Conservation (phyloP, 92 coral and sea anemone genomes). For the Pocillopora meandrina region DNA sequence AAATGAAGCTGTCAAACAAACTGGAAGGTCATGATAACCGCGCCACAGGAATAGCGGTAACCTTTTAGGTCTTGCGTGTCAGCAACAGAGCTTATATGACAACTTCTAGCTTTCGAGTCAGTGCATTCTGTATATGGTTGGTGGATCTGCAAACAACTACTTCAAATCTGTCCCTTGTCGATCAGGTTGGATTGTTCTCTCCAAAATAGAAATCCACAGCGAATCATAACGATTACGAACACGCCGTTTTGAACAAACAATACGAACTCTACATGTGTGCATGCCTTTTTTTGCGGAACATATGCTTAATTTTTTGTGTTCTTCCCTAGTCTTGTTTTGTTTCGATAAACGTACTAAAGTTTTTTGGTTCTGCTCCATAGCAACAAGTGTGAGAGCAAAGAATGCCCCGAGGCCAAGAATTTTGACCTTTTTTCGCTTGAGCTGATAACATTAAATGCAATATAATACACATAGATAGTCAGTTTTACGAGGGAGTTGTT, state of each 20-base stretch:
- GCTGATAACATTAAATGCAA: neutral
- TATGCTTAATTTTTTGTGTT: neutral
- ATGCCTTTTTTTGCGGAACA: neutral
- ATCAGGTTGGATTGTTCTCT: too few relatives aligned
- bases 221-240: too few relatives aligned
- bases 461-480: too few relatives aligned
- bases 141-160: too few relatives aligned
- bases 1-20: neutral
- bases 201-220: too few relatives aligned
- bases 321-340: neutral
- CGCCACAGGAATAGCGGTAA: too few relatives aligned
- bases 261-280: neutral
- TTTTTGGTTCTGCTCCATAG: neutral
- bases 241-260: too few relatives aligned
- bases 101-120: neutral
- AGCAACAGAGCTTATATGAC: neutral
- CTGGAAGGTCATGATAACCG: neutral
- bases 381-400: neutral
- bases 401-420: constrained; percentile 9
- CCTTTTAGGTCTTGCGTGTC: neutral
- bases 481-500: too few relatives aligned
- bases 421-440: neutral
- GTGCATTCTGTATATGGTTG: too few relatives aligned
- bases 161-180: too few relatives aligned
- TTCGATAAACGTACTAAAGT: neutral